Base-by-base conservation (phyloP, 2,113 vertebrate genomes). In the Hiodon alosoides region DNA sequence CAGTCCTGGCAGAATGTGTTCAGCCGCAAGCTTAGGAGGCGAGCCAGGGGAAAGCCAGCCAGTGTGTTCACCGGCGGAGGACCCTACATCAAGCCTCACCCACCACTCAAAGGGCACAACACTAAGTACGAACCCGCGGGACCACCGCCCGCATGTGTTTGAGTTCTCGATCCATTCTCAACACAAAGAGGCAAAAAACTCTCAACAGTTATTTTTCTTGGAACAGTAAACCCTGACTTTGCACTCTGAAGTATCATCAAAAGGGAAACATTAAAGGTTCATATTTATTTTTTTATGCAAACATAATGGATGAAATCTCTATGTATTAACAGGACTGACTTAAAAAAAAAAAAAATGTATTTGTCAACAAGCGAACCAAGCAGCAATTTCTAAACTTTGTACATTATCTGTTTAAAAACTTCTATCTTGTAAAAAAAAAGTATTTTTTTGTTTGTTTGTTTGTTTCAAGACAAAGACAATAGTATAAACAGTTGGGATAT, bases 1-100 rank as follows among this genome's bases (percentile, higher is more conserved):
- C 96, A 98, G 75, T 97, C 97, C 5, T 99, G 97, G 97, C 97
- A 98, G 86, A 92, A 92, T 0, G 92, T 98, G 48, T 98, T 95
- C 78, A 94, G 94, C 85, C 90, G 92, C 76, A 90, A 94, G 80
- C 76, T 99, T 31, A 93, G 91, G 88, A 95, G 91, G 83, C 92
- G 92, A 79, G 92, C 91, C 3, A 87, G 95, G 77, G 88, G 95
- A 80, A 98, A 98, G 88, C 93, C 95, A 0, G 92, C 93, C 67
- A 94, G 95, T 8, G 95, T 94, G 31, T 91, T 96, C 72, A 89
- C 94, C 4, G 57, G 70, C 48, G 70, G 88, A 0, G 92, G 94
- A 76, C 92, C 95, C 75, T 97, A 95, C 88, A 92, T 95, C 81
- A 98, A 98, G 80, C 89, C 95, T 82, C 96, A 94, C 65, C 94